phyloP scores from a whole-genome alignment of 2,888 invertebrate genomes.

The Gari tellinella region DNA sequence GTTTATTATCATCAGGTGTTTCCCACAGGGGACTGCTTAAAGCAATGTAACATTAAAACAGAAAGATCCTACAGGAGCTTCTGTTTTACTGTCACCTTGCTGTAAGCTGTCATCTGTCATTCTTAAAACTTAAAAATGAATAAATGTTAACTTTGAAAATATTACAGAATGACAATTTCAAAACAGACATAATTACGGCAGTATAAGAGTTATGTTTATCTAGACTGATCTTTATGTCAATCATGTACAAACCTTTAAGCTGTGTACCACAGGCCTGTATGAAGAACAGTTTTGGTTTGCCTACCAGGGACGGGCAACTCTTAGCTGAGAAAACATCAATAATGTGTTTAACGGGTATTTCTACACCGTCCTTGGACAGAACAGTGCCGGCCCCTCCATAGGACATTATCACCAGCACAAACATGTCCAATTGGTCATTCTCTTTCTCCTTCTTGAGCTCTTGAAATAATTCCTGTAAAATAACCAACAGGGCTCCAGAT shows the following conservation, averaged over 20 bases:
- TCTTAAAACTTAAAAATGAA: too few relatives aligned
- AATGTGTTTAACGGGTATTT: constrained; percentile 39
- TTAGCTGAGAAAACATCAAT: constrained; percentile 34
- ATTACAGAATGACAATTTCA: too few relatives aligned
- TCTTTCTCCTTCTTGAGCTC: constrained; percentile 11
- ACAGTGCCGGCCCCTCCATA: constrained; percentile 48
- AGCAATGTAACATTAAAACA: too few relatives aligned
- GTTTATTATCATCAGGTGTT: too few relatives aligned
- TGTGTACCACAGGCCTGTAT: constrained; percentile 51
- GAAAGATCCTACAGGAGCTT: too few relatives aligned
- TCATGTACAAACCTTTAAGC: constrained; percentile 28
- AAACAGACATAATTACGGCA: too few relatives aligned
- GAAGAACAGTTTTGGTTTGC: constrained; percentile 46
- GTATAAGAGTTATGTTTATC: too few relatives aligned
- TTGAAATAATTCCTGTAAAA: constrained; percentile 28
- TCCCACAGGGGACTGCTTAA: too few relatives aligned
- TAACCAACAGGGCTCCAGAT: too few relatives aligned
- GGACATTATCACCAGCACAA: constrained; percentile 44
- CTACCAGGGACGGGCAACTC: constrained; percentile 33
- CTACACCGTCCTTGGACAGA: constrained; percentile 38
- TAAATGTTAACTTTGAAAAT: too few relatives aligned
- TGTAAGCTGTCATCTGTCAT: too few relatives aligned
- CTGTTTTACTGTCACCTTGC: too few relatives aligned
- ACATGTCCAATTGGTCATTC: constrained; percentile 26
- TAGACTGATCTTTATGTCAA: background rate